Percentiles rank a stretch among this genome's conserved stretches.
phyloP scores from a whole-genome alignment of 2,113 vertebrate genomes.

The Orthochromis malagaraziensis region DNA sequence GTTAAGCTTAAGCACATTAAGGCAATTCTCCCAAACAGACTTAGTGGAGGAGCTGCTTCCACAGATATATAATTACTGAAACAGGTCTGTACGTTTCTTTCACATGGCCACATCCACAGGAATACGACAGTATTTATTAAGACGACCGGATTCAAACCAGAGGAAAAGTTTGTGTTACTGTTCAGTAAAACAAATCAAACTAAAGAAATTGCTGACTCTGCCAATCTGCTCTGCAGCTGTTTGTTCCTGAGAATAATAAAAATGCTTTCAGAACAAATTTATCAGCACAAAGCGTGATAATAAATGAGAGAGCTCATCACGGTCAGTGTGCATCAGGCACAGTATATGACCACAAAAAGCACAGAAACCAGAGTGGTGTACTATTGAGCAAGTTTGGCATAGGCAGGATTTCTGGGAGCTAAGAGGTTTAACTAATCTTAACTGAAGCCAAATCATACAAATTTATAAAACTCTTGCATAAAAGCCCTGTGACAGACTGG shows the following conservation, averaged over 20 bases:
- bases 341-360: background rate
- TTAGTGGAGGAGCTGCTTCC: background rate
- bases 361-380: background rate
- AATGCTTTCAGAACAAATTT: background rate
- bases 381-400: background rate
- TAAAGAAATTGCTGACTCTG: background rate
- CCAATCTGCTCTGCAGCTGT: background rate
- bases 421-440: background rate
- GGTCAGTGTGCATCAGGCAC: background rate
- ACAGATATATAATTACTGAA: background rate
- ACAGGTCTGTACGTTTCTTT: background rate
- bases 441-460: background rate
- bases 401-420: background rate
- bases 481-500: background rate
- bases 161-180: background rate
- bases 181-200: background rate
- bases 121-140: background rate
- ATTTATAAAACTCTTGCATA: background rate
- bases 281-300: background rate
- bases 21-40: background rate
- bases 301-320: background rate
- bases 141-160: background rate
- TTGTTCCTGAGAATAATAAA: background rate
- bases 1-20: background rate
- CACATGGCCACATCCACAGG: background rate